These are phyloP conservation scores for Stenurella melanura DNA, from an alignment of 2,888 invertebrate genomes.

Conservation along the genomic window DNA sequence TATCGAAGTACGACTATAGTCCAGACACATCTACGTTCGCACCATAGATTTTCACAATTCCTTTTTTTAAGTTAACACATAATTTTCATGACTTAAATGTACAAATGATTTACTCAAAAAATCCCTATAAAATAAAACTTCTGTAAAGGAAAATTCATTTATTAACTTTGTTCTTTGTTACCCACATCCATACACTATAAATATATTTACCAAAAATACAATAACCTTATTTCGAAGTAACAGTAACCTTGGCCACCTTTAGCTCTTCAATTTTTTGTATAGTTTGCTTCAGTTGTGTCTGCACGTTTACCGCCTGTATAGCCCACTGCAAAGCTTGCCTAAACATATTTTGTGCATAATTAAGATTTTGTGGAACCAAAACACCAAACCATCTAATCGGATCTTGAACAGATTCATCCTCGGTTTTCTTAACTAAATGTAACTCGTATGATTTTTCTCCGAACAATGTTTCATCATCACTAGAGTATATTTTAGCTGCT, in stretches of 20 bases:
- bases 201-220: background rate
- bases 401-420: slow-evolving; percentile 73
- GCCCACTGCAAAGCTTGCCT: slow-evolving; percentile 81
- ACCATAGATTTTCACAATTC: too few relatives aligned
- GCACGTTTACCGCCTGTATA: slow-evolving; percentile 82
- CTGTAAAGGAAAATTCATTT: background rate
- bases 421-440: slow-evolving; percentile 62
- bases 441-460: slow-evolving; percentile 66
- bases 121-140: background rate
- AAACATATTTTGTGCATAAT: slow-evolving; percentile 84
- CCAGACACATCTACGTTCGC: too few relatives aligned
- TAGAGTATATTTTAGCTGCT: slow-evolving; percentile 67
- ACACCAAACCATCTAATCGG: slow-evolving; percentile 93
- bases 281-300: slow-evolving; percentile 76
- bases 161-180: background rate
- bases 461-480: slow-evolving; percentile 67
- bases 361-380: slow-evolving; percentile 86
- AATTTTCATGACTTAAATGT: too few relatives aligned
- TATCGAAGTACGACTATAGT: too few relatives aligned
- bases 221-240: slow-evolving; percentile 2
- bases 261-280: slow-evolving; percentile 67
- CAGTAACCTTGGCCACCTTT: slow-evolving; percentile 48
- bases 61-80: too few relatives aligned
- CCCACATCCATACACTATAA: background rate
- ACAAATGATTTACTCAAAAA: too few relatives aligned